phyloP scores from a whole-genome alignment of 2,113 vertebrate species.

The Sapayoa aenigma region DNA sequence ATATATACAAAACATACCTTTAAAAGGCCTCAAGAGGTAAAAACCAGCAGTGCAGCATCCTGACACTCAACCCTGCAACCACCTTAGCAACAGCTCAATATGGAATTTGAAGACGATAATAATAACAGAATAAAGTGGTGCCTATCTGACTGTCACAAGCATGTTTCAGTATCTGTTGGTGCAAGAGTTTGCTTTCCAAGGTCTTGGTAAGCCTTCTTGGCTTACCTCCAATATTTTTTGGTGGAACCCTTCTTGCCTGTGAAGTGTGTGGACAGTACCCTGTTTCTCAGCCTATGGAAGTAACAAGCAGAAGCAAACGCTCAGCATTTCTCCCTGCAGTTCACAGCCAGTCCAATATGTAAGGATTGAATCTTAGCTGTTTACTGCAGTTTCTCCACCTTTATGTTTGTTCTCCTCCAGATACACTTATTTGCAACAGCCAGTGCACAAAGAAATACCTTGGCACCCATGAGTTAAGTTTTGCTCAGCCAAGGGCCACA shows the following conservation, averaged over 20 bases:
- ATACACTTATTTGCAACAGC: not conserved
- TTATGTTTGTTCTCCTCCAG: not conserved
- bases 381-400: not conserved
- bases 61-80: not conserved
- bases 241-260: not conserved
- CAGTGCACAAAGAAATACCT: not conserved
- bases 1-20: not conserved
- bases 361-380: not conserved
- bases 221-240: not conserved
- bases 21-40: not conserved
- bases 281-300: not conserved
- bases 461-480: not conserved
- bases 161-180: not conserved
- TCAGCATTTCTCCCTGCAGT: not conserved
- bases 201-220: not conserved
- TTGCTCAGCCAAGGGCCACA: not conserved
- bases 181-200: not conserved
- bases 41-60: not conserved
- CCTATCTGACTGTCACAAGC: not conserved
- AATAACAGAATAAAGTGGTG: not conserved
- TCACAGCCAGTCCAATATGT: not conserved
- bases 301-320: not conserved
- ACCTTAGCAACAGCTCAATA: not conserved
- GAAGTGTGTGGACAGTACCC: not conserved
- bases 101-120: not conserved